Percentiles rank a stretch among this genome's conserved stretches.
phyloP scores from a whole-genome alignment of 2,113 vertebrate species.

The Stigmatopora argus region DNA sequence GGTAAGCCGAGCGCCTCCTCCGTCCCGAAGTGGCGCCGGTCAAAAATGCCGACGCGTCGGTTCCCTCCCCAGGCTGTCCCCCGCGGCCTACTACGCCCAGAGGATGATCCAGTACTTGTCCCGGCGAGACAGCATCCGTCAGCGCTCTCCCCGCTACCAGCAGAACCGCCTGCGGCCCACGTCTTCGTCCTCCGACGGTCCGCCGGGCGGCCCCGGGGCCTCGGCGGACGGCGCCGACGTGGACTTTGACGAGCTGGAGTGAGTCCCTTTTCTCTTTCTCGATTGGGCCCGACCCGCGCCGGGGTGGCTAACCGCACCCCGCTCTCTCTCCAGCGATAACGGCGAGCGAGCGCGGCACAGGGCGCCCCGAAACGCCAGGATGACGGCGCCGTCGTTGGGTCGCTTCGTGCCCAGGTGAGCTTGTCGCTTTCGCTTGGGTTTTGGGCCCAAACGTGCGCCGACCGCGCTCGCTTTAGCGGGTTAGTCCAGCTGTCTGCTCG shows the following conservation, averaged over 20 bases:
- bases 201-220: conserved; percentile 73
- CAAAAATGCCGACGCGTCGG: too few relatives aligned
- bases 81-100: conserved; percentile 97
- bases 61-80: conserved; percentile 80
- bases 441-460: too few relatives aligned
- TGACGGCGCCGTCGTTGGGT: conserved; percentile 93
- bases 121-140: conserved; percentile 94
- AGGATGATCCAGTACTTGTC: conserved; percentile 99
- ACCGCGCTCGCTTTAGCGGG: too few relatives aligned
- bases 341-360: conserved; percentile 89
- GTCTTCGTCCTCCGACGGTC: conserved; percentile 76
- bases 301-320: neutral
- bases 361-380: conserved; percentile 90
- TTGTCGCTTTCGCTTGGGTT: neutral
- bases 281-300: too few relatives aligned
- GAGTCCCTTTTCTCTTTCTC: conserved; percentile 42
- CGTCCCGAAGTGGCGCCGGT: neutral
- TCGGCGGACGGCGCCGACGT: conserved; percentile 88
- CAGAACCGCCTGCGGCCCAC: conserved; percentile 90
- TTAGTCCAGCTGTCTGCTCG: too few relatives aligned
- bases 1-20: conserved; percentile 60
- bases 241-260: conserved; percentile 98
- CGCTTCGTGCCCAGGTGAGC: conserved; percentile 93
- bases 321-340: conserved; percentile 74
- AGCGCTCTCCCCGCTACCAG: conserved; percentile 91